A percentile compares a stretch with the other conserved stretches of the same genome.
phyloP scores from a whole-genome alignment of 2,113 vertebrate species.

The Pteruthius melanotis region DNA sequence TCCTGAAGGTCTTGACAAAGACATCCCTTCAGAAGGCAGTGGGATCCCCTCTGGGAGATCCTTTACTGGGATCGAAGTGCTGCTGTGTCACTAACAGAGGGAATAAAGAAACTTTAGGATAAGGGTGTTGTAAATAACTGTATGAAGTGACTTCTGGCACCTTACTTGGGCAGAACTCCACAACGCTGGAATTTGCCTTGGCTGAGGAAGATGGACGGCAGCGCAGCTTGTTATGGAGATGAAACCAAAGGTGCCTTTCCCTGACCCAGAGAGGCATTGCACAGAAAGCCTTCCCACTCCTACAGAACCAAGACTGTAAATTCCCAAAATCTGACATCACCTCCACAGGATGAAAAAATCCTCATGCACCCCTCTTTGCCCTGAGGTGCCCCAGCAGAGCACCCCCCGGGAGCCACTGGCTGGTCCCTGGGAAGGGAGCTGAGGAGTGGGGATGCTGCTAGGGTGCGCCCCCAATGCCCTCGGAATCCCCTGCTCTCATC shows the following conservation, averaged over 20 bases:
- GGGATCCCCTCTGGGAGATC: background rate
- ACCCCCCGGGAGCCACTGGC: background rate
- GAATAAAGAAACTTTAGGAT: background rate
- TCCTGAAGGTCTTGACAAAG: background rate
- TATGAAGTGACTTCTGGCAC: accelerated
- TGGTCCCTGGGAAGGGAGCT: background rate
- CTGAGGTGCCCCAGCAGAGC: background rate
- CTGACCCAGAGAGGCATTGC: background rate
- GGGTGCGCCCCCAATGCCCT: background rate
- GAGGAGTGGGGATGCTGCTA: background rate
- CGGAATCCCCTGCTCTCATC: background rate
- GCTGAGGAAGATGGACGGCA: accelerated
- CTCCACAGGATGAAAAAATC: background rate
- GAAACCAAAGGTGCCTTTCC: background rate
- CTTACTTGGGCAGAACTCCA: background rate
- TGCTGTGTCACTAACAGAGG: accelerated
- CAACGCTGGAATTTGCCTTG: background rate
- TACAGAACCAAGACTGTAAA: accelerated
- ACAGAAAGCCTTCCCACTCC: background rate
- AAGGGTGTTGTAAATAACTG: background rate
- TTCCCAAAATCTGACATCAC: background rate
- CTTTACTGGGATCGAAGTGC: accelerated
- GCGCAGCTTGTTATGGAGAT: accelerated
- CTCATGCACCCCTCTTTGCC: accelerated
- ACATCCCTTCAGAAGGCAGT: background rate